Conservation (phyloP, 2,888 invertebrate species). For the Abrostola triplasia region DNA sequence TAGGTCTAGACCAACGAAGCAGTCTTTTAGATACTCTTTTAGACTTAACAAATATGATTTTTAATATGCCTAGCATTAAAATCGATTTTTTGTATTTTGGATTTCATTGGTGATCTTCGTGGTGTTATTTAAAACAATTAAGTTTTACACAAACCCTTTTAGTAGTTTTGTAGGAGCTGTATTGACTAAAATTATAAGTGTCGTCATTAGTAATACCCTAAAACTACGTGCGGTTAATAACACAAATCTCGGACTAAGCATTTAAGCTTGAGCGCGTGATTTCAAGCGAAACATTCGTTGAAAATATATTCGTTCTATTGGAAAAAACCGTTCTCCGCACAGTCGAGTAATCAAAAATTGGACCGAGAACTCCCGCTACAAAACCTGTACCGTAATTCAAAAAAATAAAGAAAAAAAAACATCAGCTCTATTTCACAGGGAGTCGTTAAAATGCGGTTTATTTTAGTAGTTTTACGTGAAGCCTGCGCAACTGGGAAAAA, state of each 20-base stretch:
- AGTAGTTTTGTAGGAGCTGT: too few species aligned
- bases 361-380: slow-evolving; percentile 37
- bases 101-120: too few species aligned
- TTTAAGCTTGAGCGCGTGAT: slow-evolving; percentile 9
- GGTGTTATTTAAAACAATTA: too few species aligned
- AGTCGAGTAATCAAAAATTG: slow-evolving; percentile 45
- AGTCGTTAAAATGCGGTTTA: slow-evolving; percentile 66
- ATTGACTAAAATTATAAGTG: neutral
- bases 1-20: too few species aligned
- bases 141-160: too few species aligned
- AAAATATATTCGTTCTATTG: slow-evolving; percentile 37
- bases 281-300: slow-evolving; percentile 8
- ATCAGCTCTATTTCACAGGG: slow-evolving; percentile 57
- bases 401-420: slow-evolving; percentile 43
- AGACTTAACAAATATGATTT: too few species aligned
- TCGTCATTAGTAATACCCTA: neutral
- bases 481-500: slow-evolving; percentile 50
- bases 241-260: slow-evolving; percentile 6
- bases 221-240: slow-evolving; percentile 4
- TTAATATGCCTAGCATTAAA: too few species aligned
- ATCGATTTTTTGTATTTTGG: too few species aligned
- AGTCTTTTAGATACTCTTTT: too few species aligned
- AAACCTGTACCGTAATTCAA: slow-evolving; percentile 52
- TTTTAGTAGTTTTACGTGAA: slow-evolving; percentile 64
- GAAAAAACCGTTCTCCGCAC: slow-evolving; percentile 21